phyloP scores from a whole-genome alignment of 2,888 invertebrate species.

The Zygothrica quintamaculata region DNA sequence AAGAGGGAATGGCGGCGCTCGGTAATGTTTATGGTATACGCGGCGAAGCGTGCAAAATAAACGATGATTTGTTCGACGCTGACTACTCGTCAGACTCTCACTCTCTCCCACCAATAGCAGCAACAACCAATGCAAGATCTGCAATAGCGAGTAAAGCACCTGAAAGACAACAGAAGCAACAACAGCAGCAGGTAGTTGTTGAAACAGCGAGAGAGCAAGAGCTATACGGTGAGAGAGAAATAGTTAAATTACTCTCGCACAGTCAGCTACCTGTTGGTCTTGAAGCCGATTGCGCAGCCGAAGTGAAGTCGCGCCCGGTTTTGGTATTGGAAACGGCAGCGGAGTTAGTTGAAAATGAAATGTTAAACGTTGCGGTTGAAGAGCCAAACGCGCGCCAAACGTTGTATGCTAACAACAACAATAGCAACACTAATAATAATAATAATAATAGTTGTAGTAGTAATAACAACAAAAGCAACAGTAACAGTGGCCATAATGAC shows the following conservation, averaged over 20 bases:
- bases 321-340: constrained; percentile 29
- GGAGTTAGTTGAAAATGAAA: constrained; percentile 82
- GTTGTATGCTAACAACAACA: constrained; percentile 49
- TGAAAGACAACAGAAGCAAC: constrained; percentile 53
- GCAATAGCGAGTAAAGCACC: constrained; percentile 73
- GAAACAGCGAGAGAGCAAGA: constrained; percentile 39
- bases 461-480: constrained; percentile 38
- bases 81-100: constrained; percentile 62
- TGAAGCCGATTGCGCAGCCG: constrained; percentile 68
- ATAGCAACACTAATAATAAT: constrained; percentile 30
- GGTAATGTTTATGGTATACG: constrained; percentile 18
- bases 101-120: constrained; percentile 46
- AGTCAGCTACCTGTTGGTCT: constrained; percentile 58
- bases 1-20: constrained; percentile 1
- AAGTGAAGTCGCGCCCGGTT: constrained; percentile 55
- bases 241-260: constrained; percentile 25
- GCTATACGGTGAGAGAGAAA: constrained; percentile 21
- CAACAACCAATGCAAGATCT: too few species aligned
- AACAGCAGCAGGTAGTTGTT: constrained; percentile 44
- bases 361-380: constrained; percentile 81
- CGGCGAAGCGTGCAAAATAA: constrained; percentile 78
- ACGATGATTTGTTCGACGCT: constrained; percentile 52
- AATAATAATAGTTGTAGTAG: constrained; percentile 23
- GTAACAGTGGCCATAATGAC: constrained; percentile 67
- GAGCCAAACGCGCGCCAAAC: constrained; percentile 62